Percentiles rank a stretch among this genome's conserved stretches.
These are phyloP conservation scores for Diabrotica undecimpunctata DNA, from an alignment of 1,140 invertebrate species.

Conservation along the genomic window DNA sequence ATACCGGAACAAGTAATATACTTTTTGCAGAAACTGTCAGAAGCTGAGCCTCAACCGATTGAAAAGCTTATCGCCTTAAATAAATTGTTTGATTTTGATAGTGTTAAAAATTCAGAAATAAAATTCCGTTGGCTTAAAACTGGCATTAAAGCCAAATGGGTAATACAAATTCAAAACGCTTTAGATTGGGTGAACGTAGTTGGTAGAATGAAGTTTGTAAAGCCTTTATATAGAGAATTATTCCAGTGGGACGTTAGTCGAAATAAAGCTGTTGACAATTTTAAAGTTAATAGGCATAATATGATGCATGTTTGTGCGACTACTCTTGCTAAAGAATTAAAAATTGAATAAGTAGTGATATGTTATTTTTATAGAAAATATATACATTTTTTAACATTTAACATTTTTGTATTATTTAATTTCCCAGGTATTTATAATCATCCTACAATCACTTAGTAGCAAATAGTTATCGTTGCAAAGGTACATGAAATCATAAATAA, in stretches of 20 bases:
- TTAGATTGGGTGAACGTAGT: conserved; percentile 76
- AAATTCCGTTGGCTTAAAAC: conserved; percentile 77
- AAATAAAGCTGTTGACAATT: conserved; percentile 67
- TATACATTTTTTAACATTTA: too few species aligned
- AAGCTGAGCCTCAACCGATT: conserved; percentile 36
- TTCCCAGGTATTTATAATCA: too few species aligned
- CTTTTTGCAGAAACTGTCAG: conserved; percentile 68
- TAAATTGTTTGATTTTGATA: conserved; percentile 64
- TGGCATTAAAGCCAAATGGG: conserved; percentile 69
- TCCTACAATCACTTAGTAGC: too few species aligned
- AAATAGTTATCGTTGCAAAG: too few species aligned
- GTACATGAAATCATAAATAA: too few species aligned
- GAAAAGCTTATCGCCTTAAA: conserved; percentile 63
- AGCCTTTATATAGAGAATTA: conserved; percentile 84
- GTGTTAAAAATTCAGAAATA: conserved; percentile 74
- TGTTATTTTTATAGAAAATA: neutral
- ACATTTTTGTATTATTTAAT: too few species aligned
- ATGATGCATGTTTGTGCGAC: conserved; percentile 82
- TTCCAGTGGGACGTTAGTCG: conserved; percentile 73
- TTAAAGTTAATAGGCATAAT: conserved; percentile 61
- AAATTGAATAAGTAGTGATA: conserved; percentile 48
- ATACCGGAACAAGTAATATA: conserved; percentile 67
- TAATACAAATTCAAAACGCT: conserved; percentile 59
- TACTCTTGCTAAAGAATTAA: conserved; percentile 72
- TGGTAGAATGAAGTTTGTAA: conserved; percentile 87